Evolutionary conservation across 2,797 vertebrate species (phyloP).

Genomic region (Denticeps clupeoides): DNA sequence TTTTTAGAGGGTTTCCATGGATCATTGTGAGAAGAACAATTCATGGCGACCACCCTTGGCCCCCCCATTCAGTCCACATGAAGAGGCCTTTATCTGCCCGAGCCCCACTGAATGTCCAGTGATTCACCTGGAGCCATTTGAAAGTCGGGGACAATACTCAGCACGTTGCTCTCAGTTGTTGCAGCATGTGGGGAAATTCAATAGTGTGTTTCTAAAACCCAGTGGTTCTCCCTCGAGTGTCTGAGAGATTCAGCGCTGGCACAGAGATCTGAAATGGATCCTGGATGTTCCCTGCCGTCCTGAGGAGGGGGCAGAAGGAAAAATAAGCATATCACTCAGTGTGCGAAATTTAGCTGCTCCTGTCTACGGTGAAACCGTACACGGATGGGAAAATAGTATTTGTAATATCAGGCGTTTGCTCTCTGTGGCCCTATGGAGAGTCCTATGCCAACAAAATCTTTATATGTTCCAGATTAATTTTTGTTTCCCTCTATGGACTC

Average conservation of each 20-base stretch:
- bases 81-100: constrained; percentile 2
- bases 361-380: too few species aligned
- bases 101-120: background rate
- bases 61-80: background rate
- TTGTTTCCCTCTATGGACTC: too few species aligned
- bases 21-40: too few species aligned
- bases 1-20: too few species aligned
- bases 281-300: constrained; percentile 6
- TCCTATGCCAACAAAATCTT: too few species aligned
- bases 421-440: too few species aligned
- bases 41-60: too few species aligned
- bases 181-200: constrained; percentile 24
- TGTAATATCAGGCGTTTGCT: too few species aligned
- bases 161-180: constrained; percentile 10
- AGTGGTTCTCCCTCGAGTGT: constrained; percentile 3
- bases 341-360: too few species aligned
- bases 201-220: constrained; percentile 16
- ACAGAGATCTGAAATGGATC: constrained; percentile 19
- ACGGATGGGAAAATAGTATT: too few species aligned
- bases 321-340: too few species aligned
- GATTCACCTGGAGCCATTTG: background rate
- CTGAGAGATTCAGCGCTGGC: background rate
- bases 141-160: constrained; percentile 5
- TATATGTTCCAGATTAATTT: too few species aligned
- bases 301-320: constrained; percentile 5